phyloP scores from a whole-genome alignment of 2,888 invertebrate species.

The Melanophora roralis region DNA sequence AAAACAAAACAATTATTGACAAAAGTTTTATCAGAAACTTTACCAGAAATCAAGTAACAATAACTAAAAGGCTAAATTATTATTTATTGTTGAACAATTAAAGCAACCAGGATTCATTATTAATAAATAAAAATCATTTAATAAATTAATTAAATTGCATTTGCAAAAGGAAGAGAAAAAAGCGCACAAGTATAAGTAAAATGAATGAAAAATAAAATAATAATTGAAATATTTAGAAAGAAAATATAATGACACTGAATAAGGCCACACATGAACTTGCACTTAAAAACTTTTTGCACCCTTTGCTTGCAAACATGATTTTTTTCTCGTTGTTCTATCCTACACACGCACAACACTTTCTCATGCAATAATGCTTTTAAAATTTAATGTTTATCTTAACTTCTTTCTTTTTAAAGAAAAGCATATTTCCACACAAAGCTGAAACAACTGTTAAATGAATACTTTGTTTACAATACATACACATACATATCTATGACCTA shows the following conservation, averaged over 20 bases:
- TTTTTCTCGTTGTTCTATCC: neutral
- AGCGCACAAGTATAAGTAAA: neutral
- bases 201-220: neutral
- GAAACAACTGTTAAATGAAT: slow-evolving; percentile 7
- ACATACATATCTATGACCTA: neutral
- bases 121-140: slow-evolving; percentile 18
- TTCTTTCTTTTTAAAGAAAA: neutral
- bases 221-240: slow-evolving; percentile 11
- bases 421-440: neutral
- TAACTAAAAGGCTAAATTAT: slow-evolving; percentile 9
- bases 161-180: neutral
- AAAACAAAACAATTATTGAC: neutral
- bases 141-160: neutral
- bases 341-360: neutral
- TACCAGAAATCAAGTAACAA: slow-evolving; percentile 14
- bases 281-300: slow-evolving; percentile 5
- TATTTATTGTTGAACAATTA: slow-evolving; percentile 36
- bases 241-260: slow-evolving; percentile 32
- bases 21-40: slow-evolving; percentile 5
- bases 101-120: slow-evolving; percentile 42
- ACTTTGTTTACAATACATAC: neutral
- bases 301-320: neutral
- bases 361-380: neutral
- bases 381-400: neutral
- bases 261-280: slow-evolving; percentile 46